Base-by-base conservation (phyloP, 92 coral and sea anemone genomes). In the Umimayanthus chanpuru region DNA sequence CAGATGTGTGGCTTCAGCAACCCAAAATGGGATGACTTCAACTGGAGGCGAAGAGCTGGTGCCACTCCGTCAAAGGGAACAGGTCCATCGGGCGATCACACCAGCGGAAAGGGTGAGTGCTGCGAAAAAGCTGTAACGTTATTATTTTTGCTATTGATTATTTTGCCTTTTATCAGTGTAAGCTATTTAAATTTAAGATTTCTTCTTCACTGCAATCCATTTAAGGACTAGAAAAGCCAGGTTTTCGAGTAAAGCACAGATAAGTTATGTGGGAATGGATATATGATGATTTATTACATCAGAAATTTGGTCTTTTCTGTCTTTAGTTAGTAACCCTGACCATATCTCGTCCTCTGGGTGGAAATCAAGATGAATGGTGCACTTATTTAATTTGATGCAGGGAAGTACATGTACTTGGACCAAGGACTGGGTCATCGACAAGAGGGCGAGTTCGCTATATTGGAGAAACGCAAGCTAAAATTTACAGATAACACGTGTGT, bases 41-140 rank as follows among this genome's bases (percentile, higher is more conserved):
- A 83, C 29, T 83, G 87, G 87, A 47, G 20, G 25, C 10, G 65
- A 11, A 41, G 87, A 50, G 61, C 78, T 18, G 78, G 66, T 3
- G 25, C 87, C 29, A 83, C 77, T 15, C 78, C 87, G 18, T 83
- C 87, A 44, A 83, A 83, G 43, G 87, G 87, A 9, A 83, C 87
- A 4, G 87, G 87, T 14, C 87, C 87, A 15, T n/a, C 87, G 12
- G 77, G 58, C 71, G 87, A 83, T 32, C 87, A 83, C 67, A 83
- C 87, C 32, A 83, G 87, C 28, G 87, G 87, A 43, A 67, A 44
- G 67, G 87, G 87, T 83, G 79, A 26, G 41, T 11, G 3, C 58
- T 53, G 20, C 11, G 20, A 53, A 53, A 53, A 12, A 3, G 11
- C 18, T 53, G 58, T 53, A 53, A 15, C 58, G n/a, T n/a, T n/a